Evolutionary conservation across 1,140 invertebrate genomes (phyloP).

Genomic region (Dysdera silvatica): DNA sequence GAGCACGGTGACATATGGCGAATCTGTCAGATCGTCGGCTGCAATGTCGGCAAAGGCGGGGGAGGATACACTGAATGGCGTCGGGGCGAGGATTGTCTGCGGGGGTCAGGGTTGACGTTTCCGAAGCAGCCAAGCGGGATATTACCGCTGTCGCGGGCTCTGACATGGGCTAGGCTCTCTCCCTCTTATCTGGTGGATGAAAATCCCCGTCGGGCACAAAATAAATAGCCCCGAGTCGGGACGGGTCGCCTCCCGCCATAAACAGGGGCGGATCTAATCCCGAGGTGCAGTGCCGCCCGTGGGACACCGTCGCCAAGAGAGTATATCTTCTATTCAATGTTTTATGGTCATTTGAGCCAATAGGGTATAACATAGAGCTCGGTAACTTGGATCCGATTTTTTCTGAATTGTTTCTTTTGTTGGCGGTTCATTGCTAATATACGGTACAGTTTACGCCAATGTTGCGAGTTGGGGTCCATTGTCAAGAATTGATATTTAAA

Average conservation of each 20-base stretch:
- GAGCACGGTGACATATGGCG: constrained; percentile 24
- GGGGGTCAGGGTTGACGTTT: constrained; percentile 17
- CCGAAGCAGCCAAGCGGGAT: constrained; percentile 14
- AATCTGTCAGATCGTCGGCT: too few relatives aligned
- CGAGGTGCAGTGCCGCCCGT: constrained; percentile 6
- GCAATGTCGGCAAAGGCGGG: too few relatives aligned
- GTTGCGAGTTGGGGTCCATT: too few relatives aligned
- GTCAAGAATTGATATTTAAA: too few relatives aligned
- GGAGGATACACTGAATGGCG: constrained; percentile 10
- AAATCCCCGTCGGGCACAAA: constrained; percentile 25
- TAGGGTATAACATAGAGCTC: constrained; percentile 19
- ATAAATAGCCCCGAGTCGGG: constrained; percentile 14
- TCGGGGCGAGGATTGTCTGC: too few relatives aligned
- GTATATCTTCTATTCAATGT: constrained; percentile 7
- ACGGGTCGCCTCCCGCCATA: constrained; percentile 12
- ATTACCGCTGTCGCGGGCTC: constrained; percentile 24
- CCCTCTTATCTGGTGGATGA: constrained; percentile 17
- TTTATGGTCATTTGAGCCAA: constrained; percentile 30
- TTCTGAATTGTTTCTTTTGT: constrained; percentile 6
- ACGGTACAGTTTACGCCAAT: too few relatives aligned
- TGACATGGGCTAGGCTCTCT: constrained; percentile 10
- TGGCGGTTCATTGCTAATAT: too few relatives aligned
- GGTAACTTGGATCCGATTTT: constrained; percentile 12
- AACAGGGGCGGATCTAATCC: constrained; percentile 25
- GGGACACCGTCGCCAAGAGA: not conserved